A percentile compares a stretch with the other conserved stretches of the same genome.
Evolutionary conservation across 2,888 invertebrate species (phyloP).

Genomic region (Palloptera scutellata): DNA sequence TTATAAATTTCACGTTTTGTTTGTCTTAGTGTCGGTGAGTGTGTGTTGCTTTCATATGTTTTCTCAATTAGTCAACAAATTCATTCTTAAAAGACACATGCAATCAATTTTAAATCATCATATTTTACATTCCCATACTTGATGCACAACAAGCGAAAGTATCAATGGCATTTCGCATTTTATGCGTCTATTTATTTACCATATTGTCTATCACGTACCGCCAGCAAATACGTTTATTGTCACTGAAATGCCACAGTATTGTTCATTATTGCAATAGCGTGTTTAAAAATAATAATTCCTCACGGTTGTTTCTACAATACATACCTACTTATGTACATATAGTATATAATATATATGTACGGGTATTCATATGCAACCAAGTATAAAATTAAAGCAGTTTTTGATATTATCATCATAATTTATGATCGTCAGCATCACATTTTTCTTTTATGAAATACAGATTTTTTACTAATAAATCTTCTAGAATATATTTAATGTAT

Average conservation of each 20-base stretch:
- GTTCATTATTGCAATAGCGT: background rate
- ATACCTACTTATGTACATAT: no score
- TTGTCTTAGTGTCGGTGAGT: slow-evolving; percentile 19
- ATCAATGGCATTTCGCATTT: no score
- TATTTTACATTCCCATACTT: background rate
- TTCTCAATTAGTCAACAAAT: slow-evolving; percentile 17
- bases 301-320: no score
- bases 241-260: background rate
- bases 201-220: background rate
- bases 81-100: slow-evolving; percentile 9
- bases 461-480: background rate
- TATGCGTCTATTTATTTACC: background rate
- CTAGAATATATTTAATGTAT: background rate
- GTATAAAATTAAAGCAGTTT: slow-evolving; percentile 44
- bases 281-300: no score
- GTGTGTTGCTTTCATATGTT: slow-evolving; percentile 24
- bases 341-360: slow-evolving; percentile 7
- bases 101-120: background rate
- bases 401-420: slow-evolving; percentile 30
- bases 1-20: slow-evolving; percentile 19
- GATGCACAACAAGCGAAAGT: background rate
- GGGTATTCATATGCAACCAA: slow-evolving; percentile 34
- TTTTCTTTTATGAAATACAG: slow-evolving; percentile 33
- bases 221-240: slow-evolving; percentile 8
- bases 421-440: slow-evolving; percentile 20